phyloP scores from a whole-genome alignment of 1,140 invertebrate species.

The Limonius californicus region DNA sequence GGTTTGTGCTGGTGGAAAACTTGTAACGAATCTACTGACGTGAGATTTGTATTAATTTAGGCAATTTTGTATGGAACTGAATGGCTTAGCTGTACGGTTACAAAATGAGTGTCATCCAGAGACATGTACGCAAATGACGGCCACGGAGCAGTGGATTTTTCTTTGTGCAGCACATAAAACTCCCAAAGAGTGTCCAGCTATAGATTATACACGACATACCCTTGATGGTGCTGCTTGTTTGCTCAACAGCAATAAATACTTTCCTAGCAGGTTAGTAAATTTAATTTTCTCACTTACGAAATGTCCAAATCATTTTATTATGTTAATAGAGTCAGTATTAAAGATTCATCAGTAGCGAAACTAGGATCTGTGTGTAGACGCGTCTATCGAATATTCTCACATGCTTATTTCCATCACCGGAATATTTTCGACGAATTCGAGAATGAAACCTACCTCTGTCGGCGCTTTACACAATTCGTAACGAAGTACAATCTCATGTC shows the following conservation, averaged over 20 bases:
- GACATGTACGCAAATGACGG: conserved; percentile 98
- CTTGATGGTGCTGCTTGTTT: conserved; percentile 97
- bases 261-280: conserved; percentile 85
- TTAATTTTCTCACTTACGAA: not conserved
- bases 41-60: conserved; percentile 52
- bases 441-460: conserved; percentile 91
- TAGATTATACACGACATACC: conserved; percentile 99
- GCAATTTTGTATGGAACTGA: conserved; percentile 99
- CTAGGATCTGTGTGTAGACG: conserved; percentile 96
- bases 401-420: conserved; percentile 98
- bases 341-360: conserved; percentile 97
- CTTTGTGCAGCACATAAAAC: conserved; percentile 99
- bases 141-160: conserved; percentile 99
- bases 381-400: conserved; percentile 99
- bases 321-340: conserved; percentile 90
- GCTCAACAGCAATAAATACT: conserved; percentile 99
- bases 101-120: conserved; percentile 95
- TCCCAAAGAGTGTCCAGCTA: conserved; percentile 99
- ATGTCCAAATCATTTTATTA: too few species aligned
- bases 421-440: conserved; percentile 98
- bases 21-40: too few species aligned
- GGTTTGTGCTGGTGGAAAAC: too few species aligned
- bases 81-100: conserved; percentile 90
- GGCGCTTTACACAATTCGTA: conserved; percentile 96
- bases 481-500: conserved; percentile 99